Percentiles rank a stretch among this genome's conserved stretches.
These are phyloP conservation scores for Rhinogobius similis DNA, from an alignment of 2,113 vertebrate species.

Conservation along the genomic window DNA sequence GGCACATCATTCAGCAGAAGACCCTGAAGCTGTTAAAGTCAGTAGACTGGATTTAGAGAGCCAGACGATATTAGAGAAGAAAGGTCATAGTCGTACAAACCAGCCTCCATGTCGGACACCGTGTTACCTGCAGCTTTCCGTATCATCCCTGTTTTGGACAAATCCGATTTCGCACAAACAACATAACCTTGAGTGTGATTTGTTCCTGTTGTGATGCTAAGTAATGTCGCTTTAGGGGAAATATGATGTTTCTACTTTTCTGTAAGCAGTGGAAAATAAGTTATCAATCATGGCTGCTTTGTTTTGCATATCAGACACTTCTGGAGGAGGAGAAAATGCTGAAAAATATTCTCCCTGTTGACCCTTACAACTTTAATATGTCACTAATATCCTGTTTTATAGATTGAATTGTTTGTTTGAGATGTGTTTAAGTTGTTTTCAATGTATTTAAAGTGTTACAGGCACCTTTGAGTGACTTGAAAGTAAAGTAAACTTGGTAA, in stretches of 20 bases:
- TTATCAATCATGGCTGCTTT: neutral
- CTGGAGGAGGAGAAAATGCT: neutral
- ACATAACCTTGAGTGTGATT: neutral
- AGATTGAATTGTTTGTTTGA: neutral
- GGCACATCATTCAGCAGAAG: neutral
- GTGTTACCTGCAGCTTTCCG: neutral
- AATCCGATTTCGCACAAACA: neutral
- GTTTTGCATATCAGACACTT: constrained; percentile 1
- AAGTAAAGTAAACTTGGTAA: too few species aligned
- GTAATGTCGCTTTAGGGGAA: neutral
- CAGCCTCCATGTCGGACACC: neutral
- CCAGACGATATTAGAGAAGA: constrained; percentile 1
- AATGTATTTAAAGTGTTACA: neutral
- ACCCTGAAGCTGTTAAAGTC: constrained; percentile 6
- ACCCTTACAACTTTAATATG: neutral
- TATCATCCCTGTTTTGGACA: neutral
- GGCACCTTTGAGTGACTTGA: too few species aligned
- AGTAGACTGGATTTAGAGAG: neutral
- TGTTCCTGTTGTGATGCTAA: neutral
- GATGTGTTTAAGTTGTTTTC: neutral
- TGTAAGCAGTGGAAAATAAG: neutral
- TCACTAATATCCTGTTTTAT: neutral
- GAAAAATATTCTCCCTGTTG: neutral
- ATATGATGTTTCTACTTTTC: neutral
- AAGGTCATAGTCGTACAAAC: neutral